Base-by-base conservation (phyloP, 2,888 invertebrate species). In the Drosophila paranaensis region DNA sequence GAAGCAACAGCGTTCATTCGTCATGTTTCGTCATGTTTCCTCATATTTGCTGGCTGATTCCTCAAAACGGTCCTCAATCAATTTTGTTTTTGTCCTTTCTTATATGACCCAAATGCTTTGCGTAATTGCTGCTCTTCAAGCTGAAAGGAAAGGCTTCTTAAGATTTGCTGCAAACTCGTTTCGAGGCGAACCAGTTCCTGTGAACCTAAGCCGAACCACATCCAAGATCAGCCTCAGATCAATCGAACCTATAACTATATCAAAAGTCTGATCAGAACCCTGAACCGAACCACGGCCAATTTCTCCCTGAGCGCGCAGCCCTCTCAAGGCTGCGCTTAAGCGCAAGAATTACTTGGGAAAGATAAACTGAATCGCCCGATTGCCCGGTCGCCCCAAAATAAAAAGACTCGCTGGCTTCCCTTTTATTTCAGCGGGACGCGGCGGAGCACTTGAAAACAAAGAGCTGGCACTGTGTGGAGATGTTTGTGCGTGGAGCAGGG, bases 311-410 rank as follows among this genome's bases (percentile, higher is more conserved):
- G 14, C 25, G 8, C 11, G 9, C n/a, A 39, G 39, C 27, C 56
- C 35, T 20, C 33, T 43, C 20, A 56, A 35, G 33, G 43, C 56
- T 43, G 27, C 20, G 33, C 30, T 8, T 30, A 39, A 27, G 13
- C 33, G 53, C 57, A 63, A 60, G 70, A 83, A 83, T 71, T 71
- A 74, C 81, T 70, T 75, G 76, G 42, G 71, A 71, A 71, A 76
- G 54, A 68, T 48, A 64, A 66, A 69, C 48, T 60, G 56, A 65
- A 53, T 54, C 43, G 65, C 37, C 53, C 65, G 53, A 50, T 69
- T 43, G 63, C 27, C 40, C 63, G 48, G 37, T 60, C 60, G 69
- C 70, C 43, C 37, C 30, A 60, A 51, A 64, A 60, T n/a, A 48
- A 10, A 48, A 33, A 33, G 8, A 10, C 39, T 37, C 16, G 5